A percentile compares a stretch with the other conserved stretches of the same genome.
These are phyloP conservation scores for Acleris holmiana DNA, from an alignment of 2,888 invertebrate species.

Conservation along the genomic window DNA sequence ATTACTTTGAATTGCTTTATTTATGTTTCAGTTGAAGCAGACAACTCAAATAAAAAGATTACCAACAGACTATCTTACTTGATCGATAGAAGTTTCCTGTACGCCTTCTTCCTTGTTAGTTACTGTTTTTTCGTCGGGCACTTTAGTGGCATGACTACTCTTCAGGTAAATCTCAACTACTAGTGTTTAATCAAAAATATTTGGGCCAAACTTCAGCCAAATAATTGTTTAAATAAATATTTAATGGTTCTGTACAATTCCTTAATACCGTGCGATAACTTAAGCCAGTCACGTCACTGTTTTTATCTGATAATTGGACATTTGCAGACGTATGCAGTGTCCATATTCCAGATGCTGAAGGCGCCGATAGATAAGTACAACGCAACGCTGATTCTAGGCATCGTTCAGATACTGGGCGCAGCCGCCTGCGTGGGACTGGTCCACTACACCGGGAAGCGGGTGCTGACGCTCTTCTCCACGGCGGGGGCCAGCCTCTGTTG, in stretches of 20 bases:
- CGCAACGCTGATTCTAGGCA: conserved; percentile 89
- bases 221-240: no score
- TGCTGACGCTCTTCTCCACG: conserved; percentile 87
- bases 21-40: conserved; percentile 50
- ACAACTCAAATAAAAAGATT: conserved; percentile 61
- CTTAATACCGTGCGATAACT: no score
- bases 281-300: neutral
- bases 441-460: conserved; percentile 89
- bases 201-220: no score
- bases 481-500: conserved; percentile 87
- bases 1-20: no score
- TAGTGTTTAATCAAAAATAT: neutral
- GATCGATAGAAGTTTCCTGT: conserved; percentile 85
- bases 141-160: conserved; percentile 90
- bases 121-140: conserved; percentile 89
- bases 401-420: conserved; percentile 88
- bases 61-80: conserved; percentile 69
- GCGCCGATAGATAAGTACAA: conserved; percentile 91
- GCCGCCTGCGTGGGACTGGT: conserved; percentile 87
- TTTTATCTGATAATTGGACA: neutral
- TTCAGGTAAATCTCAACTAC: conserved; percentile 71
- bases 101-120: conserved; percentile 87
- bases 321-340: conserved; percentile 88
- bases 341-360: conserved; percentile 88
- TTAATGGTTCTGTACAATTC: no score